Conservation (phyloP, 2,113 vertebrate genomes). For the Pica pica region DNA sequence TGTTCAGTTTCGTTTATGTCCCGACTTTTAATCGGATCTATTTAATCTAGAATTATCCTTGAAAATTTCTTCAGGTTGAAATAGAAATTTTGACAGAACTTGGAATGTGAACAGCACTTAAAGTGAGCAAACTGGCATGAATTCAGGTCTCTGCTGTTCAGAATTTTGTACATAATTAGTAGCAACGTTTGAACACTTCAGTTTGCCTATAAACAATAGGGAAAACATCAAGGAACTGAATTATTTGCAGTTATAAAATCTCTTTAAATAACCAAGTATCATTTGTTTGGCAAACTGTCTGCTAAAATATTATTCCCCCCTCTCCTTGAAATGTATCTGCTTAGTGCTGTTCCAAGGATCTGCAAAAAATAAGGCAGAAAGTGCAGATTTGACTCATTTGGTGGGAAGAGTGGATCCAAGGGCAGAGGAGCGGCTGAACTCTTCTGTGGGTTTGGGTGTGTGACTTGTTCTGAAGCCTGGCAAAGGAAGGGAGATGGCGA, state of each 20-base stretch:
- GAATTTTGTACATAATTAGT: background rate
- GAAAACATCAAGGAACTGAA: background rate
- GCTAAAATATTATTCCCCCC: background rate
- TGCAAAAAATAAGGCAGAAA: background rate
- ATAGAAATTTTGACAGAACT: background rate
- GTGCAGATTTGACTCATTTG: background rate
- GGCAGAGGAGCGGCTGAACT: background rate
- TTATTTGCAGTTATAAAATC: background rate
- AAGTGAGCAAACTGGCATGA: background rate
- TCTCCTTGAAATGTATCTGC: background rate
- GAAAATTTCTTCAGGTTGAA: background rate
- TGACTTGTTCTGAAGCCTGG: background rate
- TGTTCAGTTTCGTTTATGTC: background rate
- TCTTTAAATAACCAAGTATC: background rate
- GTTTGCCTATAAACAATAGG: background rate
- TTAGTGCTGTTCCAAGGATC: background rate
- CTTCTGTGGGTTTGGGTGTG: background rate
- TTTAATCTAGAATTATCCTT: background rate
- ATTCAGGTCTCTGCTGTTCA: background rate
- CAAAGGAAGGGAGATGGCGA: background rate
- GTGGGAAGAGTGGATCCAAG: rapidly evolving
- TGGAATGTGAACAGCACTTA: background rate
- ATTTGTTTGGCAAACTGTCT: background rate
- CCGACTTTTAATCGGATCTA: background rate
- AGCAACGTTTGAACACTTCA: background rate